These are phyloP conservation scores for Monoplex corrugatus DNA, from an alignment of 2,888 invertebrate genomes.

Conservation along the genomic window DNA sequence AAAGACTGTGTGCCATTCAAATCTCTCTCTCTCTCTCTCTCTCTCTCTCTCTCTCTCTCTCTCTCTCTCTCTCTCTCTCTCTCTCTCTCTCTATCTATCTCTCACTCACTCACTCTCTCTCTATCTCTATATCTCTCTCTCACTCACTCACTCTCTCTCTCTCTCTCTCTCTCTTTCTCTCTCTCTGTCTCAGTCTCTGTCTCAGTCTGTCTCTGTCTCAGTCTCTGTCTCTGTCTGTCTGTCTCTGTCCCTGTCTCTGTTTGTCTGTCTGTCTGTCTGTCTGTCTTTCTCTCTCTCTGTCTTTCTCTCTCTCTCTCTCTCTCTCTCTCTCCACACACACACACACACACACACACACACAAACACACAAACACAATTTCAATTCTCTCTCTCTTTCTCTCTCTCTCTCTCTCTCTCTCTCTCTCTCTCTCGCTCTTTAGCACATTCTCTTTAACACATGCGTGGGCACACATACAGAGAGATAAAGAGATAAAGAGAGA, in stretches of 20 bases:
- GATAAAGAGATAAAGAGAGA: no score
- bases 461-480: no score
- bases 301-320: constrained; percentile 37
- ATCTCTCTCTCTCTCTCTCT: constrained; percentile 1
- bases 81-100: constrained; percentile 47
- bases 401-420: no score
- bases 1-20: no score
- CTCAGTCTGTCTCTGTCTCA: constrained; percentile 33
- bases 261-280: constrained; percentile 18
- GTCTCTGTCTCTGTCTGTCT: constrained; percentile 48
- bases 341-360: no score
- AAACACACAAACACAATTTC: no score
- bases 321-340: no score
- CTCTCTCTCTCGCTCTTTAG: no score
- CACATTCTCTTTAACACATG: no score
- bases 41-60: constrained; percentile 37
- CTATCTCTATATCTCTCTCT: constrained; percentile 46
- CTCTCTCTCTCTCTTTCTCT: constrained; percentile 32
- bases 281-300: constrained; percentile 30
- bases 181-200: constrained; percentile 12
- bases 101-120: constrained; percentile 29
- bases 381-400: no score
- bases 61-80: constrained; percentile 47
- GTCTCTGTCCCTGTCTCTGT: constrained; percentile 38
- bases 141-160: constrained; percentile 41